Evolutionary conservation across 2,888 invertebrate species (phyloP).

Genomic region (Rosalia funebris): DNA sequence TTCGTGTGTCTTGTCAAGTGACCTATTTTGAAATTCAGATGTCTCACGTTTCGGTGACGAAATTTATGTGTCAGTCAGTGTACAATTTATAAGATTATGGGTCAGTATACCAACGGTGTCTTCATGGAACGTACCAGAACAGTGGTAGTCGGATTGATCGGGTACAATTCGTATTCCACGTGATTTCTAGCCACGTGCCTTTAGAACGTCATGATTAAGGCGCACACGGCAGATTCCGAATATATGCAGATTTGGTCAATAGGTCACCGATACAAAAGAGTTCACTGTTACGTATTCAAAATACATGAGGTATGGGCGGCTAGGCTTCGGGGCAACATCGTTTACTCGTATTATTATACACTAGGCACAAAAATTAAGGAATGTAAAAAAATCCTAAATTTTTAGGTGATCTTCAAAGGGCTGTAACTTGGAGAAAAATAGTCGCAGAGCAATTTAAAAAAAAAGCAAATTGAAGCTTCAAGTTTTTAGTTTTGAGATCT

Average conservation of each 20-base stretch:
- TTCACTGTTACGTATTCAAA: not conserved
- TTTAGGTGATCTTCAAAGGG: too few relatives aligned
- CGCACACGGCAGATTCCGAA: not conserved
- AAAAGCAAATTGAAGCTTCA: too few relatives aligned
- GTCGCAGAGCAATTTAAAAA: too few relatives aligned
- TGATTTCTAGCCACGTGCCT: not conserved
- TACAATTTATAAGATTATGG: not conserved
- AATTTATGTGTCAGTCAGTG: too few relatives aligned
- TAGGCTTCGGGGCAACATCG: not conserved
- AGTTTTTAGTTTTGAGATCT: too few relatives aligned
- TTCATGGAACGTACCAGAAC: not conserved
- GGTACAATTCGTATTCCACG: too few relatives aligned
- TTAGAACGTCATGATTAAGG: not conserved
- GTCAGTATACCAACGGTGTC: not conserved
- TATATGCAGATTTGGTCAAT: not conserved
- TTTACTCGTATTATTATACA: too few relatives aligned
- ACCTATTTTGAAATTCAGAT: not conserved
- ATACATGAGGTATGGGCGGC: not conserved
- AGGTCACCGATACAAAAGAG: not conserved
- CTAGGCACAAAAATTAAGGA: too few relatives aligned
- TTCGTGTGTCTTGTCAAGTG: not conserved
- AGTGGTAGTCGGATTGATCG: too few relatives aligned
- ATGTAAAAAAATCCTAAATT: too few relatives aligned
- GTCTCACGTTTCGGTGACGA: not conserved
- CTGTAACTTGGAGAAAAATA: too few relatives aligned